Conservation (phyloP, 2,113 vertebrate species). For the Sinosuthora webbiana region DNA sequence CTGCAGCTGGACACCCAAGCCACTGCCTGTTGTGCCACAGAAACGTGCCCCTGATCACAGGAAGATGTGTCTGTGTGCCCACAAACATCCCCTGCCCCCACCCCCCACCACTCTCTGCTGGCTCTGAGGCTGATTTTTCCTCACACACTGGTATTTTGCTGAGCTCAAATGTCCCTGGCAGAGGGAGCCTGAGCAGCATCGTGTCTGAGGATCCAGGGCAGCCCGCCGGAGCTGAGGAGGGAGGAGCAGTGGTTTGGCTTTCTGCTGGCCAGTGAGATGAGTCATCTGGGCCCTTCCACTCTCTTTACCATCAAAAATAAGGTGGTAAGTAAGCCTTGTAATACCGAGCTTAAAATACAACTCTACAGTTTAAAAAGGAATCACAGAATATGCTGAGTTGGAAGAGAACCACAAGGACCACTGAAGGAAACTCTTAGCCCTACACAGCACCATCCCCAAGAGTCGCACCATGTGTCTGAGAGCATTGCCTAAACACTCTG, state of each 20-base stretch:
- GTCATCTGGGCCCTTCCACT: background rate
- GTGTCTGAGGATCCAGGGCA: background rate
- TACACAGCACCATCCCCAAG: background rate
- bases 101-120: too few relatives aligned
- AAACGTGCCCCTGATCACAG: accelerated
- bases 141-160: background rate
- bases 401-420: background rate
- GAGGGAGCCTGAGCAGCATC: background rate
- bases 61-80: background rate
- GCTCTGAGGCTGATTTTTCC: background rate
- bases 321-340: constrained; percentile 22
- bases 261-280: background rate
- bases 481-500: accelerated
- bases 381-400: background rate
- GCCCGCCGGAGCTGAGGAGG: background rate
- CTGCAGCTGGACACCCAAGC: background rate
- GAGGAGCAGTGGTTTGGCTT: background rate
- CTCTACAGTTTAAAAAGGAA: background rate
- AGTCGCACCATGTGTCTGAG: background rate
- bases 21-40: background rate
- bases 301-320: constrained; percentile 45
- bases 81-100: background rate
- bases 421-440: background rate
- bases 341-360: constrained; percentile 34
- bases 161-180: background rate